Evolutionary conservation across 2,888 invertebrate genomes (phyloP).

Genomic region (Calephelis perditalis): DNA sequence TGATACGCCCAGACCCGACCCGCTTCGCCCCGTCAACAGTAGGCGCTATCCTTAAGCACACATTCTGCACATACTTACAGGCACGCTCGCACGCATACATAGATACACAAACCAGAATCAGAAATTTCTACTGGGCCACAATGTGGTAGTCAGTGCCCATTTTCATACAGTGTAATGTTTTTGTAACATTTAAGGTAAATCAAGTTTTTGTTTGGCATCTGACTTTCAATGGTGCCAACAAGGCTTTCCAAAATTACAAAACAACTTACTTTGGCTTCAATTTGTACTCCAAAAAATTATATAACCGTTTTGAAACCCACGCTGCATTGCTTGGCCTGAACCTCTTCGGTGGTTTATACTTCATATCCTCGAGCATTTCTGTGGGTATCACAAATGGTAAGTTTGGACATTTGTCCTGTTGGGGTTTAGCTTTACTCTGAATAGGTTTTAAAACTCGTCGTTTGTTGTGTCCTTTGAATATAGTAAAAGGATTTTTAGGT

Average conservation of each 20-base stretch:
- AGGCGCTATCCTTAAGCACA: no score
- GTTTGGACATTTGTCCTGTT: not conserved
- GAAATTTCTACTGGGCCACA: no score
- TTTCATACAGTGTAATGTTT: not conserved
- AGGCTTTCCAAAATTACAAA: not conserved
- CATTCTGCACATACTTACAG: no score
- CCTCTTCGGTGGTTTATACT: conserved; percentile 62
- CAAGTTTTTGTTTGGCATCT: no score
- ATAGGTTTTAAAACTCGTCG: conserved; percentile 28
- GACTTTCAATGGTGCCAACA: no score
- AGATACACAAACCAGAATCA: no score
- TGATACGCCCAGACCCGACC: no score
- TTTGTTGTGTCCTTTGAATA: conserved; percentile 45
- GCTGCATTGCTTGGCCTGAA: conserved; percentile 54
- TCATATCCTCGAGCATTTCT: conserved; percentile 53
- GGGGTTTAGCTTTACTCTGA: conserved; percentile 23
- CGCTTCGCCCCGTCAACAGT: no score
- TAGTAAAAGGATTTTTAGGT: conserved; percentile 29
- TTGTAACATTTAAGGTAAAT: not conserved
- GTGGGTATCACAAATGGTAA: conserved; percentile 2
- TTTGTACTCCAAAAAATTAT: conserved; percentile 59
- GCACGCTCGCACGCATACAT: no score
- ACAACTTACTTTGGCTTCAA: conserved; percentile 56
- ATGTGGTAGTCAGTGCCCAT: no score
- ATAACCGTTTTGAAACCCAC: conserved; percentile 62